Conservation (phyloP, 2,888 invertebrate species). For the Plebejus argus region DNA sequence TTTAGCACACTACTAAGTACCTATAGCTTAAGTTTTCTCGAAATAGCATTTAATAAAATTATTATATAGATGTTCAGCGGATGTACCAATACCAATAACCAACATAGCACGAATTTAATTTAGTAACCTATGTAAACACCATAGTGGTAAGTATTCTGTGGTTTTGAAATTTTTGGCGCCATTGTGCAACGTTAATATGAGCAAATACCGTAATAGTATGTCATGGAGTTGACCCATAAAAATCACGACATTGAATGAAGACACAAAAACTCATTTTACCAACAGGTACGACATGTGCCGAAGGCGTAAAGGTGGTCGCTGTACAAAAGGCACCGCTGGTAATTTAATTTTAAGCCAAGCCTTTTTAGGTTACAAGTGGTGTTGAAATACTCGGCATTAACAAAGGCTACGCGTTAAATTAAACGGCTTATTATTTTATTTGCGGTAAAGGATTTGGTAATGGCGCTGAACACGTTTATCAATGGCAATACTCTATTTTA, state of each 20-base stretch:
- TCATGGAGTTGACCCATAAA: slow-evolving; percentile 44
- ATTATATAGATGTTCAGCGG: no score
- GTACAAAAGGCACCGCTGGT: slow-evolving; percentile 99
- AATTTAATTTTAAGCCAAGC: slow-evolving; percentile 79
- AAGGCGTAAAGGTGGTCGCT: slow-evolving; percentile 96
- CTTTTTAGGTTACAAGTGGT: slow-evolving; percentile 62
- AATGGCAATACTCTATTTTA: slow-evolving; percentile 44
- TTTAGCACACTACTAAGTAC: neutral
- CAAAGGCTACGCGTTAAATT: slow-evolving; percentile 71
- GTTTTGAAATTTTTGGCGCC: slow-evolving; percentile 61
- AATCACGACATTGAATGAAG: slow-evolving; percentile 52
- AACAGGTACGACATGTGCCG: slow-evolving; percentile 99
- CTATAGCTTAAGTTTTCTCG: neutral
- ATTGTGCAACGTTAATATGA: slow-evolving; percentile 52
- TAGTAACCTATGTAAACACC: neutral
- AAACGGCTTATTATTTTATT: slow-evolving; percentile 72
- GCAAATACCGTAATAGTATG: slow-evolving; percentile 33
- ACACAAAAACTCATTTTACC: slow-evolving; percentile 71
- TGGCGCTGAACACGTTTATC: slow-evolving; percentile 72
- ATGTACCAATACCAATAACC: no score
- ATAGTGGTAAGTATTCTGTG: slow-evolving; percentile 1
- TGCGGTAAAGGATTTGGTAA: slow-evolving; percentile 78
- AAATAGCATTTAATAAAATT: neutral
- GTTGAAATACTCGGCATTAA: slow-evolving; percentile 68
- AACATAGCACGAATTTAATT: no score